Conservation (phyloP, 2,113 vertebrate species). For the Nycticebus coucang region DNA sequence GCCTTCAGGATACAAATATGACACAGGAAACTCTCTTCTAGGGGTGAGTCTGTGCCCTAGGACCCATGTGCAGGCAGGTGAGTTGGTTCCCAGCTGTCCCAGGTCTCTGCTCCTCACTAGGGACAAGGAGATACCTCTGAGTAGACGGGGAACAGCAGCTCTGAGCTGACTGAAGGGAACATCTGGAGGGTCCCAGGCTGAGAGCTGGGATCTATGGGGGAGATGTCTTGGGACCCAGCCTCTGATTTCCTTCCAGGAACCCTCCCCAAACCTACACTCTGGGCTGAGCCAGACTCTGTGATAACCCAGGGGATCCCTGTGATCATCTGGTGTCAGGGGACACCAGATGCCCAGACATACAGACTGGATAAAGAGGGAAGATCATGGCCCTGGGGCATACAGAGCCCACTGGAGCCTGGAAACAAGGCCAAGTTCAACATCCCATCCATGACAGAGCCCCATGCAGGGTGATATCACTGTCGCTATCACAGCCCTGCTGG, state of each 20-base stretch:
- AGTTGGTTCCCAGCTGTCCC: not conserved
- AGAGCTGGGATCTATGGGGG: not conserved
- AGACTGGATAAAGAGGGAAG: fast-evolving
- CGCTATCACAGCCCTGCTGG: fast-evolving
- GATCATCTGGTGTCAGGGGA: not conserved
- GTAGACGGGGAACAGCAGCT: not conserved
- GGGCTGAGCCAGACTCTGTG: not conserved
- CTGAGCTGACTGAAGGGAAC: fast-evolving
- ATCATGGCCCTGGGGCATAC: fast-evolving
- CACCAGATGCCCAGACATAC: not conserved
- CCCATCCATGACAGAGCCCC: fast-evolving
- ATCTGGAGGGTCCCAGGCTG: no score
- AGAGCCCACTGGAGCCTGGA: fast-evolving
- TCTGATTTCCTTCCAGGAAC: not conserved
- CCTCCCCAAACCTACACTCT: not conserved
- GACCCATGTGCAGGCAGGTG: not conserved
- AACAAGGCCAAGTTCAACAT: not conserved
- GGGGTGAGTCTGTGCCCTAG: not conserved
- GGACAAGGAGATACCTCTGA: no score
- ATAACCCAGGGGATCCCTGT: fast-evolving
- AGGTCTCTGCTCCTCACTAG: not conserved
- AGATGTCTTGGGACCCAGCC: not conserved
- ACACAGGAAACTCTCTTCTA: no score
- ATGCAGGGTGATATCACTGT: not conserved
- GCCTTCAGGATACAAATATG: no score